phyloP scores from a whole-genome alignment of 2,113 vertebrate genomes.

The Tetrax tetrax region DNA sequence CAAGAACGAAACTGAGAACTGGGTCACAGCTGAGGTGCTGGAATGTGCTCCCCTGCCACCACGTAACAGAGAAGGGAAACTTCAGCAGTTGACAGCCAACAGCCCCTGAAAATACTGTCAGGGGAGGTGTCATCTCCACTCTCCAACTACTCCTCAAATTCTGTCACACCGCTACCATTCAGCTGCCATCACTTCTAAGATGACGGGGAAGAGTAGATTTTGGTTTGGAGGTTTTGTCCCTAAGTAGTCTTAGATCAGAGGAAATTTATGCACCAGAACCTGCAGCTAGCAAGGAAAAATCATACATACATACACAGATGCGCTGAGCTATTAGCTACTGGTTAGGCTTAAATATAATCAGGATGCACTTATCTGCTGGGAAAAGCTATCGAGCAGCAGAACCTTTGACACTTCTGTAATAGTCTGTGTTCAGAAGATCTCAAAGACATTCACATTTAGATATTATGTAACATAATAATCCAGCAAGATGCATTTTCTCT shows the following conservation, averaged over 20 bases:
- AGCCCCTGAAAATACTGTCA: not conserved
- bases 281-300: not conserved
- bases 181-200: not conserved
- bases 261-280: not conserved
- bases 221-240: not conserved
- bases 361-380: not conserved
- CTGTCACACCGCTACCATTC: not conserved
- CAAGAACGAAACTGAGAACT: not conserved
- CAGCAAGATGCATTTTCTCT: not conserved
- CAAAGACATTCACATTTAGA: not conserved
- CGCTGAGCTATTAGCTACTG: not conserved
- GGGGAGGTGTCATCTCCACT: not conserved
- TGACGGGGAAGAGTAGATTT: rapidly evolving
- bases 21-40: not conserved
- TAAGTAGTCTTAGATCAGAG: not conserved
- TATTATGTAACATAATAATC: not conserved
- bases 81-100: not conserved
- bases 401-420: not conserved
- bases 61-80: rapidly evolving
- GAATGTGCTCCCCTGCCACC: not conserved
- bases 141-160: not conserved
- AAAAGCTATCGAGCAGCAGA: not conserved
- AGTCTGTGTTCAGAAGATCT: not conserved
- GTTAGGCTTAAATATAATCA: not conserved
- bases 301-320: not conserved